A percentile compares a stretch with the other conserved stretches of the same genome.
Evolutionary conservation across 2,797 vertebrate species (phyloP).

Genomic region (Sphenopsis melanotis): DNA sequence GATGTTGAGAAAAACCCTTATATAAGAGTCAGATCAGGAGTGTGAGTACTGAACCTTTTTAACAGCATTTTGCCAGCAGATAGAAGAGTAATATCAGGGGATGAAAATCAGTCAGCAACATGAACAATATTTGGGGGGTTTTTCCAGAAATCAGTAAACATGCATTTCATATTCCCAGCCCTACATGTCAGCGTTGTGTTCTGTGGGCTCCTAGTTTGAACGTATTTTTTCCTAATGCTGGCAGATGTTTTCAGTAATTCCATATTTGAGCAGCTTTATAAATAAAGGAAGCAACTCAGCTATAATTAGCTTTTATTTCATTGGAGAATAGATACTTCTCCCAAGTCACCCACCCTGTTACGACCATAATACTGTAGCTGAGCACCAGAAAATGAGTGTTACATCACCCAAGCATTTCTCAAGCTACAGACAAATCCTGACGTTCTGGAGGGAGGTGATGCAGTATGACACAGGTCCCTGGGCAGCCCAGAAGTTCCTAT

Average conservation of each 20-base stretch:
- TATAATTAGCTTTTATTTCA: background rate
- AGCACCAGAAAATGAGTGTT: background rate
- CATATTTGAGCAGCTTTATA: background rate
- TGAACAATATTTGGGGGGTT: accelerated
- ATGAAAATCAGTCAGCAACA: background rate
- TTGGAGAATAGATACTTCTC: background rate
- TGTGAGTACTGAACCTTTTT: conserved; percentile 70
- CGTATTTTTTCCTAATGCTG: background rate
- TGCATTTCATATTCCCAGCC: background rate
- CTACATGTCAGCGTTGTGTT: background rate
- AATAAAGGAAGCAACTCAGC: background rate
- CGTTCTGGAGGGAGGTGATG: background rate
- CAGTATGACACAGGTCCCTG: background rate
- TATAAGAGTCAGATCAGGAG: conserved; percentile 78
- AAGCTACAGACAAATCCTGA: background rate
- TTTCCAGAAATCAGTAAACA: background rate
- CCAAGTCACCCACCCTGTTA: background rate
- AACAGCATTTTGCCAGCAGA: background rate
- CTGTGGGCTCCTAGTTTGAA: background rate
- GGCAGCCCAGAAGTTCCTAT: background rate
- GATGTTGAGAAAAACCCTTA: conserved; percentile 68
- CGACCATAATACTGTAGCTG: background rate
- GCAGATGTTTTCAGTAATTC: background rate
- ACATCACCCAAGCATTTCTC: background rate
- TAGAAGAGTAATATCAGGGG: background rate